Evolutionary conservation across 2,888 invertebrate genomes (phyloP), one percentile per base, ranked within the genome.

Genomic region (Physocephala rufipes): DNA sequence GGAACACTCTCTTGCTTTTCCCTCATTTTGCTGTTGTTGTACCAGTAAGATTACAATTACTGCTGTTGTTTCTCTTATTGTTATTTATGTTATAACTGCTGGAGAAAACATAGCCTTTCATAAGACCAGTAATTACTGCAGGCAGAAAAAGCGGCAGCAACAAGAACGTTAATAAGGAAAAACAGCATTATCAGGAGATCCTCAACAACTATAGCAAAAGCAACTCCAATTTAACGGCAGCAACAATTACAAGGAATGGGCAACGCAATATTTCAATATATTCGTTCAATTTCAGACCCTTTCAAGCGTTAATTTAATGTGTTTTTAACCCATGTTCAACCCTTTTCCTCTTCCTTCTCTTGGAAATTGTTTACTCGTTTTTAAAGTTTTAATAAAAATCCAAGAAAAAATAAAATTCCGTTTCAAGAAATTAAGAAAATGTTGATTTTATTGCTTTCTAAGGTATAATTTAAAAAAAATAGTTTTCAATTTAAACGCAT

Each of bases 211-310:
- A n/a, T 28, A 15, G 19, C 61, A 26, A 19, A 28, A 30, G 30
- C 28, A 61, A 19, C 30, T 28, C 3, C 59, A 59, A 16, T 28
- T n/a, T 21, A 53, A 53, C 36, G 59, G 45, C 67, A 67, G 45
- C 45, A 58, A 67, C 47, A 67, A 67, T 47, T 36, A 67, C 43
- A 24, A 59, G 26, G 28, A 59, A 67, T 59, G 47, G 59, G 47
- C 28, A 61, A n/a, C 58, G 58, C 67, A 67, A 59, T 45, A 47
- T 67, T 67, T 67, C 67, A 67, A 59, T 67, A 67, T 67, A 58
- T 55, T 26, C 26, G 58, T 9, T 36, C 65, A 12, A 62, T 30
- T 28, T 62, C 13, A 36, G 30, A 5, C 21, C 30, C 15, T 26
- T 21, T 64, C 16, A 49, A 49, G 24, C 19, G 24, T 66, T 43